Conservation (phyloP, 2,113 vertebrate genomes). For the Ictalurus furcatus region DNA sequence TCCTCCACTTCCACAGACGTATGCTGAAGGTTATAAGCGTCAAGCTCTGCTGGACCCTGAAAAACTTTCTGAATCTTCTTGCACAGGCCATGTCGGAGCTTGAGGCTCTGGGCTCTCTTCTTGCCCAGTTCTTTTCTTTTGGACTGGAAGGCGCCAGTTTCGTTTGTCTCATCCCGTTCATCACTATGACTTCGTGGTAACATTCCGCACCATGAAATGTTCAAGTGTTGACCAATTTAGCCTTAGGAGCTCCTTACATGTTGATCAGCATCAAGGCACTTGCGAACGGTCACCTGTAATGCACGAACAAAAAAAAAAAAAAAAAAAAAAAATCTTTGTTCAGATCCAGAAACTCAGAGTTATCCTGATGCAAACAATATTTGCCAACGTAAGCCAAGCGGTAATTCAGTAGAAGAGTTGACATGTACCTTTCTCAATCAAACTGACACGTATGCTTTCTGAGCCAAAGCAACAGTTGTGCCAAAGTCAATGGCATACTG, state of each 20-base stretch:
- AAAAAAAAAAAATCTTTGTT: background rate
- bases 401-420: background rate
- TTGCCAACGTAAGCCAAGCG: background rate
- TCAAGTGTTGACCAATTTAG: conserved; percentile 53
- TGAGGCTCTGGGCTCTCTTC: conserved; percentile 72
- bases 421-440: conserved; percentile 8
- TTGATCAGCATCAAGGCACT: conserved; percentile 32
- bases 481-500: background rate
- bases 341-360: background rate
- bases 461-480: background rate
- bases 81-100: conserved; percentile 58
- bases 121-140: conserved; percentile 69
- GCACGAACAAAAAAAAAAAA: background rate
- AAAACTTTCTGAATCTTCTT: conserved; percentile 79
- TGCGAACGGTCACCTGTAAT: conserved; percentile 27
- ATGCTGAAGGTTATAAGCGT: conserved; percentile 62
- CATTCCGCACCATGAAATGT: conserved; percentile 65
- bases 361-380: background rate
- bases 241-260: conserved; percentile 48
- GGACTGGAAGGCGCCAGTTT: conserved; percentile 62
- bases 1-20: conserved; percentile 70
- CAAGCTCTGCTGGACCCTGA: conserved; percentile 73
- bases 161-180: conserved; percentile 72
- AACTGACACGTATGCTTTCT: background rate
- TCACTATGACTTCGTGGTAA: conserved; percentile 75